Conservation (phyloP, 2,113 vertebrate species). For the Fukomys damarensis region DNA sequence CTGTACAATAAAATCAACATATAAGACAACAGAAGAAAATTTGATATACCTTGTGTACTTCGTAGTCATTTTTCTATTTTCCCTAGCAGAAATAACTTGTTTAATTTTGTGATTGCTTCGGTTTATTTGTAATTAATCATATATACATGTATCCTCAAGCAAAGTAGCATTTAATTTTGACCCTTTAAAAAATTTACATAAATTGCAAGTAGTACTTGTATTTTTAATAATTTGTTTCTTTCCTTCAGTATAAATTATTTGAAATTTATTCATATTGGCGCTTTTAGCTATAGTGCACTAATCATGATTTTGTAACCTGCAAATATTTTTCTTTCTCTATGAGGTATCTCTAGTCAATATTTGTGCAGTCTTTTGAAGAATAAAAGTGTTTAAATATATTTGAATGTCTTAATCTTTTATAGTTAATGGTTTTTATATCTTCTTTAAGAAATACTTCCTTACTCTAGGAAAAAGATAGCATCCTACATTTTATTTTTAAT, state of each 20-base stretch:
- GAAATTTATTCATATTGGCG: background rate
- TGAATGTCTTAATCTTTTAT: background rate
- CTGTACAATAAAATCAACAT: background rate
- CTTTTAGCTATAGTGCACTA: background rate
- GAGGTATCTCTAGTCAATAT: background rate
- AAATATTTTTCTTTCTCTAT: background rate
- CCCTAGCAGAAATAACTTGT: background rate
- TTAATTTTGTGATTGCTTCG: background rate
- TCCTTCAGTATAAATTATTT: background rate
- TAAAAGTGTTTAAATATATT: background rate
- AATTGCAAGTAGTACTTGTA: background rate
- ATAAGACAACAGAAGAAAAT: background rate
- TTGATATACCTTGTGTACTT: background rate
- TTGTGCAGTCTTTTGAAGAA: background rate
- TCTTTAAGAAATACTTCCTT: background rate
- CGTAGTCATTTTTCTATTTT: background rate
- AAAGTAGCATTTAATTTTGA: background rate
- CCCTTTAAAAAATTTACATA: background rate
- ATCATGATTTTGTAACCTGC: background rate
- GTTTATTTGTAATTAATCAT: constrained; percentile 4
- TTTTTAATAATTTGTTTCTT: constrained; percentile 3
- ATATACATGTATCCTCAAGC: background rate
- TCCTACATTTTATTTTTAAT: background rate
- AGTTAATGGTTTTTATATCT: background rate
- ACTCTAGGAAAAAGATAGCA: background rate